Conservation (phyloP, 2,888 invertebrate species). For the Ernsta delagoae region DNA sequence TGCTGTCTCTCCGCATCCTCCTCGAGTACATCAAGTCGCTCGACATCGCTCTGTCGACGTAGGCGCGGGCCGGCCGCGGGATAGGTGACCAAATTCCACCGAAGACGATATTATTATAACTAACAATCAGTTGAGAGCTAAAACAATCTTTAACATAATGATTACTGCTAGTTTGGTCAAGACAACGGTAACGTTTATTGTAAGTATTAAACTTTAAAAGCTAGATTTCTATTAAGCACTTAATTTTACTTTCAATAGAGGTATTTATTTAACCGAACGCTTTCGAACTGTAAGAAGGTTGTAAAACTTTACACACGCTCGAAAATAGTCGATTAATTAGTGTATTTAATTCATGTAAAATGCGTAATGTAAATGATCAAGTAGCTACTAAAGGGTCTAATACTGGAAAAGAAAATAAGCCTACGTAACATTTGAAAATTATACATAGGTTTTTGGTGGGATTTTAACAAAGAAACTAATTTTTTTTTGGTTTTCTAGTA, state of each 20-base stretch:
- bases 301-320: too few species aligned
- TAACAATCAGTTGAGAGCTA: constrained; percentile 50
- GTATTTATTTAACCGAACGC: neutral
- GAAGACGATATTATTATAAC: constrained; percentile 53
- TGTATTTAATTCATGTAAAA: too few species aligned
- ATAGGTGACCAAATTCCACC: constrained; percentile 34
- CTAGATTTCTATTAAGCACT: constrained; percentile 7
- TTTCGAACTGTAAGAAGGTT: too few species aligned
- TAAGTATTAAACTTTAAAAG: constrained; percentile 56
- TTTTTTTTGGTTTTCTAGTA: too few species aligned
- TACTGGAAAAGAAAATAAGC: too few species aligned
- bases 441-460: too few species aligned
- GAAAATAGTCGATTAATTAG: too few species aligned
- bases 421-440: too few species aligned
- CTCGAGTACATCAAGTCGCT: constrained; percentile 76
- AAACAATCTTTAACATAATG: constrained; percentile 39
- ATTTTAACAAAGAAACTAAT: too few species aligned
- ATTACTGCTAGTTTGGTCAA: constrained; percentile 52
- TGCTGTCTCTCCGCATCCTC: constrained; percentile 70
- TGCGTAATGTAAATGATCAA: too few species aligned
- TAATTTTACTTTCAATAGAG: neutral
- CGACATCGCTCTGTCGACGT: constrained; percentile 53
- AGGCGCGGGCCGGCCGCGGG: constrained; percentile 40
- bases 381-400: too few species aligned
- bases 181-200: constrained; percentile 59